phyloP scores from a whole-genome alignment of 30 jellyfish, hydroid and myxozoan species.

The Pseudorhiza aurosa region DNA sequence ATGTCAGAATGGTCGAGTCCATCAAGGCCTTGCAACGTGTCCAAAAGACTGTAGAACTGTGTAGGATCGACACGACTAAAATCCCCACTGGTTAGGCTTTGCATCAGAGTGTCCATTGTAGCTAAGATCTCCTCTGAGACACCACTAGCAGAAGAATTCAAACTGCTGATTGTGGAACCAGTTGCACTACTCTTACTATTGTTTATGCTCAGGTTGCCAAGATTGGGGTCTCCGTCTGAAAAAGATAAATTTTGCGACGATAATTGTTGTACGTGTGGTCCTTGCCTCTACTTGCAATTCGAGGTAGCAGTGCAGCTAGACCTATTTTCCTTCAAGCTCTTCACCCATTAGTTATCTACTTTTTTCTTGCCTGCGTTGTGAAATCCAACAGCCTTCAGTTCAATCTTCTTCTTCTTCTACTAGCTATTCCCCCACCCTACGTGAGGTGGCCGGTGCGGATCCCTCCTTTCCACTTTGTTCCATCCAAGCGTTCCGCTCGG shows the following conservation, averaged over 20 bases:
- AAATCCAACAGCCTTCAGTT: too few species aligned
- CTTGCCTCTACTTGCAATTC: background rate
- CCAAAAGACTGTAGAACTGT: conserved; percentile 90
- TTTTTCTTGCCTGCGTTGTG: too few species aligned
- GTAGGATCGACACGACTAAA: conserved; percentile 76
- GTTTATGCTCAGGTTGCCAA: conserved; percentile 27
- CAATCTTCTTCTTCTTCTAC: too few species aligned
- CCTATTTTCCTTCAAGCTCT: too few species aligned
- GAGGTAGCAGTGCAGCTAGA: too few species aligned
- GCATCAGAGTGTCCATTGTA: conserved; percentile 93
- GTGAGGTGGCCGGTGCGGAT: too few species aligned
- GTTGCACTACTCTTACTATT: background rate
- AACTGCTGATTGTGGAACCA: background rate
- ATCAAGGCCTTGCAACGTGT: conserved; percentile 83
- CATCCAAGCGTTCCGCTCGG: too few species aligned
- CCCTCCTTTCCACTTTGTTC: too few species aligned
- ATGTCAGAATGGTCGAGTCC: conserved; percentile 86
- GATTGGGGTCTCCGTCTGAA: conserved; percentile 16
- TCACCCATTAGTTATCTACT: too few species aligned
- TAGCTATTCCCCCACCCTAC: too few species aligned
- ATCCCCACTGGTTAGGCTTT: conserved; percentile 85
- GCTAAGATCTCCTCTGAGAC: conserved; percentile 66
- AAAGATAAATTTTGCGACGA: background rate
- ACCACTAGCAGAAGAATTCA: conserved; percentile 6
- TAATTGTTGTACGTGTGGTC: background rate